Conservation (phyloP, 2,888 invertebrate genomes). For the Orthosia incerta region DNA sequence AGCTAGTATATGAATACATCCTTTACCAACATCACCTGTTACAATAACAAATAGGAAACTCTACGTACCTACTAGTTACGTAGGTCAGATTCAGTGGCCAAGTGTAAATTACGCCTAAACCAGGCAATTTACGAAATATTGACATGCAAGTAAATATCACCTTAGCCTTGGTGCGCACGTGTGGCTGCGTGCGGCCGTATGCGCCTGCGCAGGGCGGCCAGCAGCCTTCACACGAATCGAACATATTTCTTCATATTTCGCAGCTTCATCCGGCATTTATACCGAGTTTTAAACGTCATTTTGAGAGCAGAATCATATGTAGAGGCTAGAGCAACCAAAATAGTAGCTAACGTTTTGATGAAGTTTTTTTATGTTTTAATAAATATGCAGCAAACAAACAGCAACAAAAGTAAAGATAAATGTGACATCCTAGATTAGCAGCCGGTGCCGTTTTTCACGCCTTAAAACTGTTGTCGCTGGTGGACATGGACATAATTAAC, state of each 20-base stretch:
- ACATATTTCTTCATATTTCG: conserved; percentile 55
- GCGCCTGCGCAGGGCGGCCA: conserved; percentile 29
- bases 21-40: conserved; percentile 10
- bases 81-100: conserved; percentile 18
- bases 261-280: conserved; percentile 41
- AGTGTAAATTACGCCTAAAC: conserved; percentile 40
- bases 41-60: conserved; percentile 22
- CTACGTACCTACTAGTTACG: not conserved
- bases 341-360: not conserved
- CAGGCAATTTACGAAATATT: conserved; percentile 58
- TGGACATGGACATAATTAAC: not conserved
- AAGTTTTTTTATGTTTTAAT: not conserved
- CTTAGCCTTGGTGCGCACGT: conserved; percentile 63
- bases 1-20: not conserved
- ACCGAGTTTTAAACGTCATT: conserved; percentile 29
- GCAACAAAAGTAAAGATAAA: no score
- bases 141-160: conserved; percentile 60
- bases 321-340: not conserved
- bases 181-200: conserved; percentile 16
- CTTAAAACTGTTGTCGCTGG: not conserved
- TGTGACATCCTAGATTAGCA: not conserved
- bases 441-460: not conserved
- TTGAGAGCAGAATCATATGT: conserved; percentile 16
- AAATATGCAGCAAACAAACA: no score
- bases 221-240: conserved; percentile 58